A percentile compares a stretch with the other conserved stretches of the same genome.
Conservation (phyloP, 1,140 invertebrate genomes). For the Elymnias hypermnestra region DNA sequence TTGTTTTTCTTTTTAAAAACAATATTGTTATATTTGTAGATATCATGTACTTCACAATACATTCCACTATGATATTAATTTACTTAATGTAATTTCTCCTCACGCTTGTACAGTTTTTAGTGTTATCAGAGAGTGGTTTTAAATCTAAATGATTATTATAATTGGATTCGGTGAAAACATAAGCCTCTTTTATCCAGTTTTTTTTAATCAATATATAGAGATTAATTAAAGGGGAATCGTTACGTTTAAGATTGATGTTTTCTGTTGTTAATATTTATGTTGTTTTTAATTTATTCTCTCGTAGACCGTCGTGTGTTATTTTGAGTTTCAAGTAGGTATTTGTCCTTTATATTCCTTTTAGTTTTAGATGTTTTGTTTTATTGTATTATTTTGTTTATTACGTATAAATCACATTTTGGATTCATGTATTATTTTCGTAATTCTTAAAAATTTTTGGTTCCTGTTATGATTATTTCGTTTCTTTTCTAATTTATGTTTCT, state of each 20-base stretch:
- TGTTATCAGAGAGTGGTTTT: slow-evolving; percentile 9
- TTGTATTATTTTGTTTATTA: slow-evolving; percentile 50
- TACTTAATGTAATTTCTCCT: slow-evolving; percentile 25
- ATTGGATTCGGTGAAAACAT: neutral
- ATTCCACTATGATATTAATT: slow-evolving; percentile 52
- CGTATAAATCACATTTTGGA: slow-evolving; percentile 32
- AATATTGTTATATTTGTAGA: slow-evolving; percentile 44
- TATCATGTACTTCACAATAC: slow-evolving; percentile 47
- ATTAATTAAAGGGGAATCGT: slow-evolving; percentile 58
- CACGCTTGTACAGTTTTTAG: slow-evolving; percentile 16
- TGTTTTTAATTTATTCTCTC: slow-evolving; percentile 56
- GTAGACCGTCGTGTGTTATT: slow-evolving; percentile 61
- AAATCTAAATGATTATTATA: slow-evolving; percentile 7
- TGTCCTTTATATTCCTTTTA: slow-evolving; percentile 40
- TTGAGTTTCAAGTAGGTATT: slow-evolving; percentile 36
- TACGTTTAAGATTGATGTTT: slow-evolving; percentile 71
- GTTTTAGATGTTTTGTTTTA: slow-evolving; percentile 40
- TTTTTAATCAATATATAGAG: slow-evolving; percentile 3
- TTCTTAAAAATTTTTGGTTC: slow-evolving; percentile 59
- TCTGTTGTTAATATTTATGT: slow-evolving; percentile 58
- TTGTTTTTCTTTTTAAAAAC: slow-evolving; percentile 29
- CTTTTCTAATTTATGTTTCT: slow-evolving; percentile 66
- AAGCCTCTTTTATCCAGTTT: neutral
- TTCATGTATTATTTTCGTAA: slow-evolving; percentile 39
- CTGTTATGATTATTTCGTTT: slow-evolving; percentile 70